Evolutionary conservation across 2,797 vertebrate genomes (phyloP).

Genomic region (Mormyrops boulengeri): DNA sequence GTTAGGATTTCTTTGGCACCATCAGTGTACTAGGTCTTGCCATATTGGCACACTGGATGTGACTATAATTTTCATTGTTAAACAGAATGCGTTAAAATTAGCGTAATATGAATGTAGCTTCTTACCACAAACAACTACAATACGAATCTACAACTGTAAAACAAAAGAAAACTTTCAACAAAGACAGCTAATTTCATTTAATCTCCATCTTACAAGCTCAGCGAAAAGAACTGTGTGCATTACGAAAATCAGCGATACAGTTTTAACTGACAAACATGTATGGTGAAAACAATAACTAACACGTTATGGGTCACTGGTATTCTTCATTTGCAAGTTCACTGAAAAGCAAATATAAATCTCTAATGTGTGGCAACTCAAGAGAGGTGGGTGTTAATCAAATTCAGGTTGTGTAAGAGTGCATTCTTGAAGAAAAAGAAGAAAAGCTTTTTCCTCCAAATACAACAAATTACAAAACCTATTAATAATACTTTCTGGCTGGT

Average conservation of each 20-base stretch:
- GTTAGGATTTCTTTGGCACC: slow-evolving; percentile 4
- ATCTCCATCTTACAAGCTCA: not conserved
- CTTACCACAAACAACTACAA: not conserved
- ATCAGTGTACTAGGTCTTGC: not conserved
- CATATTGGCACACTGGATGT: not conserved
- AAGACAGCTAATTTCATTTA: not conserved
- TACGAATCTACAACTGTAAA: not conserved
- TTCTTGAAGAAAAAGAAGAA: not conserved
- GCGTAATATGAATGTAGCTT: not conserved
- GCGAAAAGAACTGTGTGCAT: not conserved
- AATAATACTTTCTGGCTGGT: not conserved
- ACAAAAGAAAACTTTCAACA: not conserved
- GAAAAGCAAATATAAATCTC: not conserved
- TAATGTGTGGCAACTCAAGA: not conserved
- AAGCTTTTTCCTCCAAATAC: not conserved
- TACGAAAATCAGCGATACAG: not conserved
- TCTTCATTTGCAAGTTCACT: not conserved
- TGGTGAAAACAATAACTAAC: not conserved
- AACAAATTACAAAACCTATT: slow-evolving; percentile 13
- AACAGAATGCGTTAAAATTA: not conserved
- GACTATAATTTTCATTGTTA: not conserved
- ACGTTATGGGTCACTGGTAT: not conserved
- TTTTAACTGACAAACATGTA: not conserved
- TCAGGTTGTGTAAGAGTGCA: not conserved
- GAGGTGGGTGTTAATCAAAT: not conserved